Base-by-base conservation (phyloP, 2,113 vertebrate genomes). In the Calyptomena viridis region DNA sequence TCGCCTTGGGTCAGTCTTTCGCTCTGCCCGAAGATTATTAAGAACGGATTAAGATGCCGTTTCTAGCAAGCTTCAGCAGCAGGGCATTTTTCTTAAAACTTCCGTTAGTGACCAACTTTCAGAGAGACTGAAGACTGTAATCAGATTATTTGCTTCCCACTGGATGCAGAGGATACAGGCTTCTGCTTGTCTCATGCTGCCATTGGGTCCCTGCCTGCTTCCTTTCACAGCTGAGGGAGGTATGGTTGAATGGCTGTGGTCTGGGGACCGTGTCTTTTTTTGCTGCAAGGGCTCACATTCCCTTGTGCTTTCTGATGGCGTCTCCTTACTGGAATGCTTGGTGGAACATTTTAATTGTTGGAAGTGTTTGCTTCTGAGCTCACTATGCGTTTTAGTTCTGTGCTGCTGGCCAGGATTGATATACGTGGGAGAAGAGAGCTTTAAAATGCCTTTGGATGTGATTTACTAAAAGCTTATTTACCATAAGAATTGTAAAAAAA, bases 11-110 rank as follows among this genome's bases (percentile, higher is more conserved):
- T 83, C 56, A 67, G 75, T 56, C 82, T 94, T 92, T 87, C 46
- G 39, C 56, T 84, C 91, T 91, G 89, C 85, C 79, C 52, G 91
- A 90, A 82, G 53, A 72, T 89, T 91, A 91, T 89, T 92, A 83
- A 62, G 59, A 35, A 71, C 46, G 64, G 80, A 89, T 95, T 95
- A 90, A 79, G 78, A 59, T 39, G 17, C 46, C n/a, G 1, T 69
- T 89, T 55, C 71, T 64, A 28, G 56, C 2, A 6, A 76, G 64
- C 78, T 91, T 90, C 89, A 73, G 60, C 71, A 86, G 78, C 40
- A 31, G 82, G 53, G 58, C 28, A 66, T 84, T 97, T 93, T 93
- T 75, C 87, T 77, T 63, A 40, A 77, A 79, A 22, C 78, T 68
- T 86, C 59, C 69, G 90, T 92, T 91, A 84, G 87, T 8, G 21